Base-by-base conservation (phyloP, 2,113 vertebrate species). In the Garra rufa region DNA sequence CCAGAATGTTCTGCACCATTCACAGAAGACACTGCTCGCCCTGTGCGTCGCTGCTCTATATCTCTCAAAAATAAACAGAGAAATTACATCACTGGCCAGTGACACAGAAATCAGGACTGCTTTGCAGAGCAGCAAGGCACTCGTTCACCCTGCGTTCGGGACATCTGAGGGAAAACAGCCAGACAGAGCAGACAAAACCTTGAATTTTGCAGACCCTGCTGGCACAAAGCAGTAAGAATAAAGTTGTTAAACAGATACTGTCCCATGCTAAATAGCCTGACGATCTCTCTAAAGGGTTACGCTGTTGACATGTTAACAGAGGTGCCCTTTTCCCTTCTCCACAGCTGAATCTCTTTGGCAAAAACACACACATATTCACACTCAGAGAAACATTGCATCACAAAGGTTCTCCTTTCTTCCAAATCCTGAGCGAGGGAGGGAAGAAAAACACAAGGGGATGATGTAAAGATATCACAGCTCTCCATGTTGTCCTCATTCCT, bases 81-180 rank as follows among this genome's bases (percentile, higher is more conserved):
- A 86, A 81, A 90, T 88, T 81, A 89, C 88, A 89, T 89, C 88
- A 88, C 78, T 78, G 76, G 80, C 74, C 78, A 38, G 76, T 85
- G 65, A 85, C 82, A 91, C 86, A 71, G 63, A 87, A 74, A 80
- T 34, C 81, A 77, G 48, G 70, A 77, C 76, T 88, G 86, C 85
- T 83, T 59, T 38, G 34, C 30, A 63, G 57, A 41, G 50, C 14
- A n/a, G 24, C 26, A 7, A 26, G n/a, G 46, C 26, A 30, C 26
- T 67, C 7, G n/a, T 76, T 70, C 75, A 70, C 6, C 71, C 82
- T 83, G 82, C 15, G 3, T 14, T 19, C n/a, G 30, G 65, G 79
- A 59, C 10, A 34, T 52, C 11, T 30, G 46, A 28, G 1, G 6
- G 34, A 50, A 76, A 85, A 77, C 41, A 38, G 15, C 57, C 48